Evolutionary conservation across 2,888 invertebrate genomes (phyloP), one percentile per base, ranked within the genome.

Genomic region (Elegia similella): DNA sequence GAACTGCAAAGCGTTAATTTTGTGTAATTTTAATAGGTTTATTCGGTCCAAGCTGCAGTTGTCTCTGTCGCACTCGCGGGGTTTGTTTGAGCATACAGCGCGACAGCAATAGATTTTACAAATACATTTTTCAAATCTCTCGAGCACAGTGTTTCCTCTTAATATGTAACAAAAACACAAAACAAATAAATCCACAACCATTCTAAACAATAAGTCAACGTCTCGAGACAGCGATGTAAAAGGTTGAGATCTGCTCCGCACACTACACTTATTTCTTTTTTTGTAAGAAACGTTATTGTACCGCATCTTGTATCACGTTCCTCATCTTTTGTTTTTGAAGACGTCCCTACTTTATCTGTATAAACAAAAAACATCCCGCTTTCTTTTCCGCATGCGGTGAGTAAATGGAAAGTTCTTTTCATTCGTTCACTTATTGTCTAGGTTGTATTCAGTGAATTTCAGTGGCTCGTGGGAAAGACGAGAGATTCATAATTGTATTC

Each of bases 341-440:
- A 38, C 34, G 50, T 34, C 30, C 12, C 47, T 38, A 32, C 10
- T 29, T 30, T 34, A 48, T 32, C 29, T 48, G 32, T 48, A 50
- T 34, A 34, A 50, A 50, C 30, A 50, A 46, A 32, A 48, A 53
- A 54, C 54, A 54, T 54, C 7, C 32, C 44, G 43, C 30, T 54
- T 43, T 15, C 43, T 54, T 43, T 54, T 32, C 54, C 43, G 43
- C 54, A 44, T 54, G 30, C 54, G 54, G 44, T 34, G 48, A 54
- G 43, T 43, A 29, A 54, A 53, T 53, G 53, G 43, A 54, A 53
- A 54, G 54, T 30, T 50, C 50, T 50, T 50, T 50, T 50, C 50
- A 38, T 50, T 50, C 50, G 50, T 50, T 50, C 50, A 50, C 50
- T 50, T 34, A 34, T 50, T 50, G 50, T 50, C 34, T 50, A 50